Base-by-base conservation (phyloP, 2,113 vertebrate species). In the Tinamus guttatus region DNA sequence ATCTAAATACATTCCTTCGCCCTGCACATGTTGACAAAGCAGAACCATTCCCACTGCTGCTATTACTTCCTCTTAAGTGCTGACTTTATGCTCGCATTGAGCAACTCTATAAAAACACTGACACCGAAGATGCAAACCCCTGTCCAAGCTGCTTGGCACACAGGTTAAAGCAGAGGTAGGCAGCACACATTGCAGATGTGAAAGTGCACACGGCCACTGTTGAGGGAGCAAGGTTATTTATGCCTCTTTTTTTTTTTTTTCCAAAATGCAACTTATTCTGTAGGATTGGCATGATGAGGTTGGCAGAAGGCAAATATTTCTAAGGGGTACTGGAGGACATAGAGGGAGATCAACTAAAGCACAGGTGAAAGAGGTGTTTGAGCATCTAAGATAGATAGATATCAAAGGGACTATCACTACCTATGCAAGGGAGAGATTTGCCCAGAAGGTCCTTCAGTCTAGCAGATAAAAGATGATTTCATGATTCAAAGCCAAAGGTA, bases 1-100 rank as follows among this genome's bases (percentile, higher is more conserved):
- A 78, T 13, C 30, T 51, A 84, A 74, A 52, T 54, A 38, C 41
- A 21, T 80, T 91, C 89, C 49, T 82, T 89, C 60, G 17, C n/a
- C 60, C 49, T 69, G 22, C 21, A 69, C 30, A 5, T 64, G 43
- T 85, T 93, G 81, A 85, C 0, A 0, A 94, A 91, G 67, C 78
- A 94, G 81, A 94, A 85, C 41, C 41, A 62, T 74, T 85, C 67
- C 54, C 59, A 76, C n/a, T 4, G 62, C 59, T 74, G 34, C 51
- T 89, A 63, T 80, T 91, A 34, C 64, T 93, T 93, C 51, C 45
- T 85, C 79, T 51, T 74, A 59, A 95, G 83, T 87, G 81, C 81
- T 94, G 78, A 90, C 74, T 80, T 27, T 0, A 6, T 85, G 43
- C 59, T 85, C 0, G 1, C 77, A 32, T 13, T 74, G 49, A 80